Conservation (phyloP, 1,140 invertebrate species). For the Bicyclus anynana region DNA sequence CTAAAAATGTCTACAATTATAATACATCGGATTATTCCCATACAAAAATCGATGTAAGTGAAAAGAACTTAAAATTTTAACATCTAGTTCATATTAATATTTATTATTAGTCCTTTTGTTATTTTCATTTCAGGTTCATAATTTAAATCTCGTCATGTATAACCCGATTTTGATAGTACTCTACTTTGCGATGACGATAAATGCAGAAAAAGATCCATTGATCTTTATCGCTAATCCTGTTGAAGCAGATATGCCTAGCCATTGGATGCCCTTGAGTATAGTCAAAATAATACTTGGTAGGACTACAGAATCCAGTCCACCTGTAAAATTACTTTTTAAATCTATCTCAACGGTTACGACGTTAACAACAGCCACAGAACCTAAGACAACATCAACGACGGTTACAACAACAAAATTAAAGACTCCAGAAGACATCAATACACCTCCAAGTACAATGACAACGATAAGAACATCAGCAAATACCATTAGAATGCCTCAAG, state of each 20-base stretch:
- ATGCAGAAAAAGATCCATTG: conserved; percentile 32
- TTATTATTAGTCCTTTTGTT: no score
- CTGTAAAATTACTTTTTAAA: conserved; percentile 8
- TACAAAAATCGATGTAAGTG: not conserved
- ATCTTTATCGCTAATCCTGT: conserved; percentile 48
- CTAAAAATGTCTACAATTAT: not conserved
- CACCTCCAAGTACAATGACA: no score
- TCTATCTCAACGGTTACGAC: conserved; percentile 21
- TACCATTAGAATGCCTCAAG: not conserved
- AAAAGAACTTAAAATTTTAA: not conserved
- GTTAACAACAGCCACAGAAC: conserved; percentile 19
- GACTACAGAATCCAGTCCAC: conserved; percentile 7
- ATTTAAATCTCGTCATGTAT: not conserved
- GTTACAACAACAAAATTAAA: no score
- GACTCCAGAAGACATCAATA: no score
- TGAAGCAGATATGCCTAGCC: conserved; percentile 43
- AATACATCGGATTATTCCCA: not conserved
- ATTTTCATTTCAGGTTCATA: no score
- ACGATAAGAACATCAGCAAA: no score
- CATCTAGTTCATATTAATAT: no score
- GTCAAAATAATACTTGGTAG: conserved; percentile 37
- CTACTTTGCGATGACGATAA: not conserved
- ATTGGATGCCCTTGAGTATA: conserved; percentile 47
- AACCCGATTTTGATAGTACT: not conserved
- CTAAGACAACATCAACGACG: not conserved